phyloP scores from a whole-genome alignment of 2,797 vertebrate genomes.

The Enteromius thamalakanensis region DNA sequence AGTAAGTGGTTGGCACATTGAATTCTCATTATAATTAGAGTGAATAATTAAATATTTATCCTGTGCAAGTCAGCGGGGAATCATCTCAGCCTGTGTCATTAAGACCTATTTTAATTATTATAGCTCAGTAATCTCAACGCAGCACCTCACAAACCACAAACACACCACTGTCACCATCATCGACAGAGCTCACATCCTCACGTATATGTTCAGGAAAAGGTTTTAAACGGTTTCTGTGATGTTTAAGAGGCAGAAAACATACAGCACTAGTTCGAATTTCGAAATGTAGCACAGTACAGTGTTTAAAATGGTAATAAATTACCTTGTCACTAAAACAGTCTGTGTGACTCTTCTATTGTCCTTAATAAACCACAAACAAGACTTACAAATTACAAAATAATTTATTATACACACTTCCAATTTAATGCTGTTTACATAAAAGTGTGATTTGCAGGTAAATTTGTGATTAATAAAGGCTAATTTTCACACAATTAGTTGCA shows the following conservation, averaged over 20 bases:
- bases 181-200: conserved; percentile 1
- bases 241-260: conserved; percentile 20
- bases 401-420: too few species aligned
- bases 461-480: too few species aligned
- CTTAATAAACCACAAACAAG: too few species aligned
- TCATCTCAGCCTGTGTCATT: conserved; percentile 73
- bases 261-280: neutral
- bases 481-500: too few species aligned
- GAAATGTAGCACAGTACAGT: neutral
- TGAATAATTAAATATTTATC: conserved; percentile 79
- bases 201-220: conserved; percentile 63
- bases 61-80: conserved; percentile 64
- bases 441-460: too few species aligned
- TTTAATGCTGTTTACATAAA: neutral
- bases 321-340: too few species aligned
- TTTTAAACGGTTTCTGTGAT: conserved; percentile 68
- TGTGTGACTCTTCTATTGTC: too few species aligned
- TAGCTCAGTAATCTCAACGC: conserved; percentile 71
- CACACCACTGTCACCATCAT: conserved; percentile 38
- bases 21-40: conserved; percentile 71
- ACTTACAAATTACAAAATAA: too few species aligned
- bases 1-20: conserved; percentile 68
- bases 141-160: conserved; percentile 62
- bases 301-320: neutral
- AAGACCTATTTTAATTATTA: conserved; percentile 79